Conservation (phyloP, 2,797 vertebrate genomes). For the Crocidura indochinensis region DNA sequence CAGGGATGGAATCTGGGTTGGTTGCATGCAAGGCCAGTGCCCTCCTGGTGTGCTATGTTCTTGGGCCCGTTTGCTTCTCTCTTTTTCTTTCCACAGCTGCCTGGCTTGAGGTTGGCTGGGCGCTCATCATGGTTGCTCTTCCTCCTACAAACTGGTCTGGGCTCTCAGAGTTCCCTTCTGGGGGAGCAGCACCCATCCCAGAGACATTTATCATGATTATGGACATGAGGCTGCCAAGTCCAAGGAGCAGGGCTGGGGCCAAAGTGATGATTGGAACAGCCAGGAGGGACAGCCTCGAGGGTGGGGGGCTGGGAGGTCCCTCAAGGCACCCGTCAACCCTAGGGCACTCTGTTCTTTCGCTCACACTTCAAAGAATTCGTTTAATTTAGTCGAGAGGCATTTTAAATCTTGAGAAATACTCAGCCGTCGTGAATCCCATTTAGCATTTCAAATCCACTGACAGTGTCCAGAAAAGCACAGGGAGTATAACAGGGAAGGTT, state of each 20-base stretch:
- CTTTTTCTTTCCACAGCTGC: too few relatives aligned
- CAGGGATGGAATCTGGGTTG: too few relatives aligned
- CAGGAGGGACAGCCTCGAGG: constrained; percentile 11
- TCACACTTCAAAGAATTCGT: constrained; percentile 75
- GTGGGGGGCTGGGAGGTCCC: background rate
- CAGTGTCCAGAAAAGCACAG: background rate
- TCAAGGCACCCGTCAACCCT: constrained; percentile 63
- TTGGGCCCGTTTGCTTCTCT: too few relatives aligned
- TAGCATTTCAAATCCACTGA: constrained; percentile 64
- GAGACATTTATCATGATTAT: background rate
- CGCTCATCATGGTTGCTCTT: too few relatives aligned
- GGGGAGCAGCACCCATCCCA: background rate
- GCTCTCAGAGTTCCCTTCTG: too few relatives aligned
- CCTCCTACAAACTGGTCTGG: too few relatives aligned
- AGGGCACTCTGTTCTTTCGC: constrained; percentile 73
- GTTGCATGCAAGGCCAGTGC: too few relatives aligned
- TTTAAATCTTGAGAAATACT: constrained; percentile 72
- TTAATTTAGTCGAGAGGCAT: constrained; percentile 77
- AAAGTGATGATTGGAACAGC: background rate
- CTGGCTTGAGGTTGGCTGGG: too few relatives aligned
- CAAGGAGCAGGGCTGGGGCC: background rate
- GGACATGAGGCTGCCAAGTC: constrained; percentile 59
- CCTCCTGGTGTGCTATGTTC: too few relatives aligned
- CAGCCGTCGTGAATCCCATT: constrained; percentile 61
- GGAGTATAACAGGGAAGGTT: background rate